Evolutionary conservation across 2,113 vertebrate genomes (phyloP), one percentile per base, ranked within the genome.

Genomic region (Ploceus nigricollis): DNA sequence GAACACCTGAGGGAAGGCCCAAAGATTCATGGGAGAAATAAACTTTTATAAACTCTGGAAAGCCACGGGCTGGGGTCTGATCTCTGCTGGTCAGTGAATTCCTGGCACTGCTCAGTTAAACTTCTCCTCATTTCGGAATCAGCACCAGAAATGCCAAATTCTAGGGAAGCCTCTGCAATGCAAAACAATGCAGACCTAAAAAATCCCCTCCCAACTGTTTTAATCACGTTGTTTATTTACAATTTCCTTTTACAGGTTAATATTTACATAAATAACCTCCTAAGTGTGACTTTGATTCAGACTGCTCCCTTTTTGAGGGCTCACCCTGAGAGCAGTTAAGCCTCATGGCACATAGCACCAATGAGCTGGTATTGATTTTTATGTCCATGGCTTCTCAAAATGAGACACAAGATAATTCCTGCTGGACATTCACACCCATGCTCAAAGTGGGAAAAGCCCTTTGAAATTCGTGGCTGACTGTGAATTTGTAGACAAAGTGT

Each of bases 301-400:
- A 61, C 44, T 27, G 9, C 13, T 71, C 31, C 2, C 18, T 68
- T 82, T 48, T 9, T 7, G n/a, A 75, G 40, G 40, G 63, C 19
- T 69, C 58, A 40, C 5, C 18, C 42, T 35, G 44, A 61, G 5
- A 44, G 18, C 16, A 50, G 12, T 27, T 5, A 45, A 64, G 11
- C 23, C 40, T 73, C 8, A 1, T 16, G 56, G 47, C 84, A 60
- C 4, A 2, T 30, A 73, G 54, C 16, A 40, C 11, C 0, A 0
- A 19, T 0, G 2, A 45, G 37, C 14, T 58, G 4, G 15, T 63
- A 53, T 1, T 37, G 27, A 76, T 66, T 57, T 68, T 82, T 57
- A 37, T 61, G 37, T 45, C 23, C 21, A 8, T 2, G 21, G 24
- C 22, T 73, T 60, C 75, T 80, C 79, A 61, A 82, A 92, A 56